A percentile compares a stretch with the other conserved stretches of the same genome.
These are phyloP conservation scores for Hylomyscus alleni DNA, from an alignment of 2,797 vertebrate genomes.

Conservation along the genomic window DNA sequence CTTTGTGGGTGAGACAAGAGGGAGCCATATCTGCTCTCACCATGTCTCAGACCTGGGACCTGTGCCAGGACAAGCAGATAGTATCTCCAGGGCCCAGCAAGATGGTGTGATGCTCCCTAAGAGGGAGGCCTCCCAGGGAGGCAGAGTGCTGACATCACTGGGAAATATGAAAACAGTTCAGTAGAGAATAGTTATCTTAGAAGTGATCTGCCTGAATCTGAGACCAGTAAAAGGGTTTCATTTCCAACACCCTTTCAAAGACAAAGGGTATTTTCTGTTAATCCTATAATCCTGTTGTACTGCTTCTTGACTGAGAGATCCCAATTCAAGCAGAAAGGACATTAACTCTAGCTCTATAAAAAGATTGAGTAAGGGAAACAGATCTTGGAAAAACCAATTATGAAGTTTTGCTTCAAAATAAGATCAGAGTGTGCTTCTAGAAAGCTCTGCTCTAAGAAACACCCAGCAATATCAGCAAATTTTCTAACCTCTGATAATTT, in stretches of 20 bases:
- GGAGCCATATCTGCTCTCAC: conserved; percentile 70
- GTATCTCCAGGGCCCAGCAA: conserved; percentile 69
- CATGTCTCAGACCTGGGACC: conserved; percentile 43
- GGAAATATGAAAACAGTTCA: conserved; percentile 76
- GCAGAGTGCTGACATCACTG: conserved; percentile 71
- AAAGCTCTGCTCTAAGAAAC: background rate
- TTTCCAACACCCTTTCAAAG: conserved; percentile 77
- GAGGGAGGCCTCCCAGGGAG: conserved; percentile 70
- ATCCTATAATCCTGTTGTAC: background rate
- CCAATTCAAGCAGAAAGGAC: conserved; percentile 20
- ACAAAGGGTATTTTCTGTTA: conserved; percentile 55
- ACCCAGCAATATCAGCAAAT: background rate
- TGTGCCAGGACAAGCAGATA: conserved; percentile 72
- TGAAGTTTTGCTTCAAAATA: conserved; percentile 49
- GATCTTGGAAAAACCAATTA: background rate
- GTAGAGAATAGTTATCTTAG: conserved; percentile 73
- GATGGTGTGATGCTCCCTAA: conserved; percentile 66
- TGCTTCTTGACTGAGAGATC: conserved; percentile 27
- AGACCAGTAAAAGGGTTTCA: conserved; percentile 61
- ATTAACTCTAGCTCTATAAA: background rate
- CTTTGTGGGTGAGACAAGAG: conserved; percentile 70
- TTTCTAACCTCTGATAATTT: background rate
- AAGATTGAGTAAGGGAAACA: background rate
- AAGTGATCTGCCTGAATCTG: conserved; percentile 75
- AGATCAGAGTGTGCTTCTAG: background rate